Conservation (phyloP, 2,888 invertebrate species). For the Lagria hirta region DNA sequence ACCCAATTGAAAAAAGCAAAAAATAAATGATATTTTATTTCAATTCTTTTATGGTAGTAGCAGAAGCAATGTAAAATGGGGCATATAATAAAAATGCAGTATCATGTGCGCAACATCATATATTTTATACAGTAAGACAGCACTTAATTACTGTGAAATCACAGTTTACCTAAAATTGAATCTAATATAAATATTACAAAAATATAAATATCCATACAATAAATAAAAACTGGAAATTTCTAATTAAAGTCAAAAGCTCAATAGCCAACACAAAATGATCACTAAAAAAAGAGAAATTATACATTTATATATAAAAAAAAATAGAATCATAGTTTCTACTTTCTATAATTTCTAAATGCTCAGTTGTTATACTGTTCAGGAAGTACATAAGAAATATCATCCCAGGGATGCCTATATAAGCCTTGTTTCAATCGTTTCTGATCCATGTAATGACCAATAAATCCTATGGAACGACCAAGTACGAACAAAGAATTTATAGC, state of each 20-base stretch:
- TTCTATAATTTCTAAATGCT: constrained; percentile 2
- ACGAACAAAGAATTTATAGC: constrained; percentile 98
- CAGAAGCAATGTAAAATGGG: too few relatives aligned
- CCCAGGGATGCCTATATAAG: constrained; percentile 99
- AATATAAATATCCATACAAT: constrained; percentile 24
- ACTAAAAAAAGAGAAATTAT: constrained; percentile 6
- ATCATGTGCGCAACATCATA: too few relatives aligned
- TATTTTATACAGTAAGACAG: constrained; percentile 18
- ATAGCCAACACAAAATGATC: constrained; percentile 3
- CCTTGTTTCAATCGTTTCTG: constrained; percentile 99
- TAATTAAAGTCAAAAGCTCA: constrained; percentile 5
- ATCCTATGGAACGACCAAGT: constrained; percentile 96
- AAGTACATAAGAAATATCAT: constrained; percentile 90
- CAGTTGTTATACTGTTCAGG: constrained; percentile 67
- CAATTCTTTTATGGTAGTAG: too few relatives aligned
- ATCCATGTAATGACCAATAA: constrained; percentile 98
- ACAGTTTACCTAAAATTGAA: constrained; percentile 16
- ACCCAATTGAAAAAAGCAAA: constrained; percentile 1
- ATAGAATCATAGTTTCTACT: not conserved
- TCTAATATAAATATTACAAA: constrained; percentile 21
- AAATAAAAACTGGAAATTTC: constrained; percentile 13
- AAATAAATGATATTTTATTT: too few relatives aligned
- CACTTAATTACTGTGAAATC: constrained; percentile 15
- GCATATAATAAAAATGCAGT: too few relatives aligned
- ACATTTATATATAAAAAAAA: constrained; percentile 6